phyloP scores from a whole-genome alignment of 2,113 vertebrate species.

The Pterocles burchelli region DNA sequence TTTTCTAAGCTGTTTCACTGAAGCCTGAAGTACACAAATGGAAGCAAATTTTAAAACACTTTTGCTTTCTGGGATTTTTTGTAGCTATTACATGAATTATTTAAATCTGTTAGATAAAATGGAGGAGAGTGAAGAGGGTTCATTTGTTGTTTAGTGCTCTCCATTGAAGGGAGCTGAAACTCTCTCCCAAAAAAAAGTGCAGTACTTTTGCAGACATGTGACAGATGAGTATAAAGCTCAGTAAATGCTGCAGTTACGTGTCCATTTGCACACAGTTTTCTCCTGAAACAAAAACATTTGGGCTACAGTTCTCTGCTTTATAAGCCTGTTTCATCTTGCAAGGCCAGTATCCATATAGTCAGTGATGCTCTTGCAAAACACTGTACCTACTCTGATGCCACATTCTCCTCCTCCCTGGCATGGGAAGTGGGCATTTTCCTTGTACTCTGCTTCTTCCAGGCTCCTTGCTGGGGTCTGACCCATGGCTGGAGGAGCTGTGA shows the following conservation, averaged over 20 bases:
- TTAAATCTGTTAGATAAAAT: conserved; percentile 51
- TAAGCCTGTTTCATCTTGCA: not conserved
- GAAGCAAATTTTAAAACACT: conserved; percentile 50
- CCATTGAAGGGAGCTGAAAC: not conserved
- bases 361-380: not conserved
- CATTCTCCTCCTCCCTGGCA: not conserved
- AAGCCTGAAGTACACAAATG: conserved; percentile 41
- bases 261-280: not conserved
- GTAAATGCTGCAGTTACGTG: not conserved
- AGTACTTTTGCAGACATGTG: not conserved
- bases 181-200: not conserved
- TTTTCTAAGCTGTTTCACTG: conserved; percentile 26
- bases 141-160: not conserved
- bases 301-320: not conserved
- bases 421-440: rapidly evolving
- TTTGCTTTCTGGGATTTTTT: conserved; percentile 22
- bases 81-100: conserved; percentile 59
- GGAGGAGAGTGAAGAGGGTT: conserved; percentile 15
- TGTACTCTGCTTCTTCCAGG: not conserved
- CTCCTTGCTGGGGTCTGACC: not conserved
- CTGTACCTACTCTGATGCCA: rapidly evolving
- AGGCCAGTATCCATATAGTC: not conserved
- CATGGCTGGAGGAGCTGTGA: not conserved
- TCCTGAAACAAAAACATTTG: not conserved
- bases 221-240: not conserved